phyloP scores from a whole-genome alignment of 2,797 vertebrate species.

The Hemibagrus guttatus region DNA sequence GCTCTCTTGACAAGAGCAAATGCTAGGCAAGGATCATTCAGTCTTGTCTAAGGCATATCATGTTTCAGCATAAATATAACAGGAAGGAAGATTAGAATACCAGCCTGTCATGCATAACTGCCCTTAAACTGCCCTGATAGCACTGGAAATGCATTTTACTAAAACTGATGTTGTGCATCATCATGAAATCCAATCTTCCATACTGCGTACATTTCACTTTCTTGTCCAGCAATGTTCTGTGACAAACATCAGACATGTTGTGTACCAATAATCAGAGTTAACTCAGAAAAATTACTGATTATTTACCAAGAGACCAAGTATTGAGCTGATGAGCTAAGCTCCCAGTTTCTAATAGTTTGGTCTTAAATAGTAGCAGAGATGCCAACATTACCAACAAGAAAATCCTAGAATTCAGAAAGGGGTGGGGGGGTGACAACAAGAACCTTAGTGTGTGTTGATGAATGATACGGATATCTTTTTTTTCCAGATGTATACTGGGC shows the following conservation, averaged over 20 bases:
- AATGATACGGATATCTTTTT: background rate
- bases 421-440: background rate
- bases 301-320: background rate
- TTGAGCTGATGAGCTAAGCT: background rate
- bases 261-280: background rate
- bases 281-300: background rate
- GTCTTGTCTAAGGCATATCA: conserved; percentile 19
- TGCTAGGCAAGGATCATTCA: background rate
- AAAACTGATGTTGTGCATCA: conserved; percentile 17
- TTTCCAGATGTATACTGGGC: background rate
- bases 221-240: background rate
- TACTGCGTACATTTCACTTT: background rate
- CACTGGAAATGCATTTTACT: conserved; percentile 27
- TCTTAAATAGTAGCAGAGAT: background rate
- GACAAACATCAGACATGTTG: background rate
- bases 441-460: background rate
- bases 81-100: conserved; percentile 28
- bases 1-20: background rate
- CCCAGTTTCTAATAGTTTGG: background rate
- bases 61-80: conserved; percentile 30
- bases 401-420: background rate
- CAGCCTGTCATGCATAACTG: background rate
- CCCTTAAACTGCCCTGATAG: conserved; percentile 13
- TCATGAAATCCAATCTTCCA: background rate
- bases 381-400: background rate